Percentiles rank a stretch among this genome's conserved stretches.
Conservation (phyloP, 2,797 vertebrate genomes). For the Chelon auratus region DNA sequence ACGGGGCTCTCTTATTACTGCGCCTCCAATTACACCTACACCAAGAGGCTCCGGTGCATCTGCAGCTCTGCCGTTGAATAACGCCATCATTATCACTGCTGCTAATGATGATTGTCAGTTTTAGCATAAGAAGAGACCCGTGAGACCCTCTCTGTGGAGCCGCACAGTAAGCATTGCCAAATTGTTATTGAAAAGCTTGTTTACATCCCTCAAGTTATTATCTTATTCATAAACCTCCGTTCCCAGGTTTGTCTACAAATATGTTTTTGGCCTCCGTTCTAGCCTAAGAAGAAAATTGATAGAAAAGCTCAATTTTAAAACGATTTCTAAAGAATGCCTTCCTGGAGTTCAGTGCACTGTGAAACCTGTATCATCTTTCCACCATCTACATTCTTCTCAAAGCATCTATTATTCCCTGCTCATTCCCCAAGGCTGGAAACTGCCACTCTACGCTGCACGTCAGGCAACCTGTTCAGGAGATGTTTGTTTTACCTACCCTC, state of each 20-base stretch:
- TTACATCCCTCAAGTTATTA: conserved; percentile 20
- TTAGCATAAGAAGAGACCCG: neutral
- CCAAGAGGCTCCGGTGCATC: conserved; percentile 13
- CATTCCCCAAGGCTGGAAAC: neutral
- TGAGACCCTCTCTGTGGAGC: conserved; percentile 1
- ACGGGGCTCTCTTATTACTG: conserved; percentile 18
- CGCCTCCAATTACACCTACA: conserved; percentile 29
- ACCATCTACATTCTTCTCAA: neutral
- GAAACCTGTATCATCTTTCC: neutral
- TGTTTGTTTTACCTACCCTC: neutral
- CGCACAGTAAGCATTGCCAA: conserved; percentile 21
- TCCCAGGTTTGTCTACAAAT: conserved; percentile 1
- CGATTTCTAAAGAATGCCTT: neutral
- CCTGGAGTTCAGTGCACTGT: neutral
- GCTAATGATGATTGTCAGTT: conserved; percentile 46
- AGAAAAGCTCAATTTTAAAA: neutral
- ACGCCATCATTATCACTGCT: conserved; percentile 9
- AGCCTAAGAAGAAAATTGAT: neutral
- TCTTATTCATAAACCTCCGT: conserved; percentile 30
- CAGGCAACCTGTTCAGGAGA: neutral
- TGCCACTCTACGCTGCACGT: neutral
- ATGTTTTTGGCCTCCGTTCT: neutral
- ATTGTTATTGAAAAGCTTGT: conserved; percentile 24
- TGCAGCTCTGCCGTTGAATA: conserved; percentile 21
- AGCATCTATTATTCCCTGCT: neutral